phyloP scores from a whole-genome alignment of 2,888 invertebrate genomes.

The Saturnia japonica region DNA sequence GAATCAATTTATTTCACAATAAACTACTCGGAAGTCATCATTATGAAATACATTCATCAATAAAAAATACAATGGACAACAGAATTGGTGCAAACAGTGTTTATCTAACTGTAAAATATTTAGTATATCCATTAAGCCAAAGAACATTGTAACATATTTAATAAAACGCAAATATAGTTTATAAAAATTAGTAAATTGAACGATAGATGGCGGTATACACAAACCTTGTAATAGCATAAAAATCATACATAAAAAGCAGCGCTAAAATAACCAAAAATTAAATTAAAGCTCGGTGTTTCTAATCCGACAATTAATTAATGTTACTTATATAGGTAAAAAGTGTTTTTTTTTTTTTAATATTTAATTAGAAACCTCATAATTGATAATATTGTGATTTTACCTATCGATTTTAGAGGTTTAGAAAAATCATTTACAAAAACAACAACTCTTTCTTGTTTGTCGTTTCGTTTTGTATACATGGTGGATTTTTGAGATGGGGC shows the following conservation, averaged over 20 bases:
- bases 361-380: too few relatives aligned
- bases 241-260: too few relatives aligned
- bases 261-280: too few relatives aligned
- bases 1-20: not conserved
- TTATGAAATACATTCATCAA: not conserved
- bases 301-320: not conserved
- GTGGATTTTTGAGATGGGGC: too few relatives aligned
- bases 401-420: not conserved
- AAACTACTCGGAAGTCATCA: not conserved
- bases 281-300: not conserved
- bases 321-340: not conserved
- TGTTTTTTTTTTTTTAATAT: too few relatives aligned
- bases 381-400: too few relatives aligned
- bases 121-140: too few relatives aligned
- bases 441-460: not conserved
- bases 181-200: not conserved
- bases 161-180: not conserved
- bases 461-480: too few relatives aligned
- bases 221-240: not conserved
- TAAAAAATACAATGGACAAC: not conserved
- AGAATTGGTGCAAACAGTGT: not conserved
- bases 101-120: too few relatives aligned
- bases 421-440: not conserved
- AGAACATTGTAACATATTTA: not conserved
- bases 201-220: slow-evolving; percentile 6